Evolutionary conservation across 2,797 vertebrate species (phyloP), one percentile per base, ranked within the genome.

Genomic region (Malurus leucopterus): DNA sequence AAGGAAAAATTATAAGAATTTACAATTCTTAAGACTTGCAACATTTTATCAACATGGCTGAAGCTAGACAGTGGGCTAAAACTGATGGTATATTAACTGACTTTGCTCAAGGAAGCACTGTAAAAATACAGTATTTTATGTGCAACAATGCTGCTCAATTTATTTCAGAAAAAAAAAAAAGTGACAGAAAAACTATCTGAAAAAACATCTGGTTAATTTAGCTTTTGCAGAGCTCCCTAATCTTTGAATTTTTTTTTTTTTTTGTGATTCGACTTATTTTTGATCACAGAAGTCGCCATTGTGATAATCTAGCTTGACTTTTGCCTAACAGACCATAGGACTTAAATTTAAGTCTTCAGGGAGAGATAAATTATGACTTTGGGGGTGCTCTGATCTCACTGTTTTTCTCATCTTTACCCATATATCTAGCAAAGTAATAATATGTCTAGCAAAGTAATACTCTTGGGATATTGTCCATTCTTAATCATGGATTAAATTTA

Each of bases 291-390:
- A 94, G 80, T 91, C 14, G 0, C 93, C 95, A 95, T 95, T 95
- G 93, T 95, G 93, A 94, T 95, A 90, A 95, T 95, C 84, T 95
- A 94, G 88, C 65, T 91, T 94, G 81, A 77, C 78, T 94, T 92
- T 90, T 92, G 86, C 65, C 57, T 92, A 79, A 74, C 81, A 92
- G 90, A 67, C 84, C 95, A 89, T 90, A 88, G 89, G 89, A 95
- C 59, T 83, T 71, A 71, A 83, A 27, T 44, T 19, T 47, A 71
- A 43, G 15, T 83, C 32, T 81, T 89, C 29, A 58, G 29, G 49
- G 36, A 70, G 27, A 77, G 18, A 79, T 4, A 51, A 85, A 54
- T 55, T 44, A 15, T 21, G 23, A 51, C 22, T 91, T 88, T 58
- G 3, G 23, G 40, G 65, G 62, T 71, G 58, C 88, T 92, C 50